A percentile compares a stretch with the other conserved stretches of the same genome.
Evolutionary conservation across 37 sponge, comb jelly and placozoan species (phyloP).

Genomic region (Mnemiopsis leidyi): DNA sequence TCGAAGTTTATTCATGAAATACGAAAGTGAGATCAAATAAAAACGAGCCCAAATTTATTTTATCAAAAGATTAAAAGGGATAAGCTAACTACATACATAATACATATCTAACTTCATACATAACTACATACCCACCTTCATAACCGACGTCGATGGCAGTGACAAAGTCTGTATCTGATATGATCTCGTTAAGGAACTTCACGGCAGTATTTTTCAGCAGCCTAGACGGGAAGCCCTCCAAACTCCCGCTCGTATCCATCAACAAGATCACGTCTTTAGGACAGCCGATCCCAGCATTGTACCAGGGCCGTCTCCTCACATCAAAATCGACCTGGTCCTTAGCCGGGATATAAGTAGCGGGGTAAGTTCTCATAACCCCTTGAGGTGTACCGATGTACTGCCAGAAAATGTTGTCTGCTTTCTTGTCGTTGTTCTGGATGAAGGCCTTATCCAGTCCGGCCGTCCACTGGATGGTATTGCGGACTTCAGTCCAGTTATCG

Average conservation of each 20-base stretch:
- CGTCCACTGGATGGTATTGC: conserved; percentile 47
- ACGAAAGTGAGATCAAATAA: no score
- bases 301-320: conserved; percentile 41
- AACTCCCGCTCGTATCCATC: conserved; percentile 30
- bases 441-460: conserved; percentile 12
- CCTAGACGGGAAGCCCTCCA: conserved; percentile 31
- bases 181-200: conserved; percentile 17
- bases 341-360: conserved; percentile 9
- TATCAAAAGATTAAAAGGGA: no score
- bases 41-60: no score
- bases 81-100: no score
- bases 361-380: conserved; percentile 45
- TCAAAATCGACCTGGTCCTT: conserved; percentile 44
- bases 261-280: conserved; percentile 35
- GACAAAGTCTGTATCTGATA: conserved; percentile 44
- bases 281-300: conserved; percentile 39
- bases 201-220: conserved; percentile 3
- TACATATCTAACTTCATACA: no score
- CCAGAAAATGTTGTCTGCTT: conserved; percentile 36
- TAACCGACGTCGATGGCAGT: conserved; percentile 31
- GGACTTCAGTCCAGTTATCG: conserved; percentile 38
- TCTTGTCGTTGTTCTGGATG: conserved; percentile 18
- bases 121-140: not conserved
- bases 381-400: conserved; percentile 47
- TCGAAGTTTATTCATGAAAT: no score